Evolutionary conservation across 2,888 invertebrate genomes (phyloP), one percentile per base, ranked within the genome.

Genomic region (Cantharis rufa): DNA sequence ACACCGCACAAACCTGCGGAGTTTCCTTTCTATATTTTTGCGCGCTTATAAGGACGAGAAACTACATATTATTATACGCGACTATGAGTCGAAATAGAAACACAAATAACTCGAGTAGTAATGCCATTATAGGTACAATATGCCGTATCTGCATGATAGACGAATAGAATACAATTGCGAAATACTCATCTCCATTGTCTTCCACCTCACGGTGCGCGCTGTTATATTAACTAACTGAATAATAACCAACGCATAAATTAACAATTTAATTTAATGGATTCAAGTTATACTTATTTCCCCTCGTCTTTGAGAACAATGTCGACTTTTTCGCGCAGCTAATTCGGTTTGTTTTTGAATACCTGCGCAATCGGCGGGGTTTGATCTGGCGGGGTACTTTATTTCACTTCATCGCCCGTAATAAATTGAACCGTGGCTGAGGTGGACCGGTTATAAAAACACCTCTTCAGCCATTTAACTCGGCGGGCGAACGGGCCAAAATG

Each of bases 401-500:
- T 84, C 84, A 83, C 83, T 83, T 85, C 84, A 83, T 84, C 83
- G 82, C 80, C 81, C 81, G 85, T 84, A 85, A 86, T 86, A 86
- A 86, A 86, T 84, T 83, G 83, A 84, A 82, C 80, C 82, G 80
- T 82, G 81, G 81, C 84, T 84, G 85, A 84, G 84, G 84, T 85
- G 86, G 85, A 84, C 85, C 84, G 85, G 84, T 86, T 86, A 86
- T 85, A 86, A 86, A 86, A 86, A 86, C 86, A 85, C 85, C 85
- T 85, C 86, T 85, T 83, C 85, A 86, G 85, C 86, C 86, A 87
- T 87, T 87, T 87, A 87, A 86, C 84, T 83, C 84, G 81, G 82
- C 81, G 82, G 84, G 84, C 84, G 81, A 77, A 80, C 80, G 81
- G 82, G 83, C 85, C 86, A 88, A 88, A 89, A 89, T 89, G 89